Evolutionary conservation across 2,888 invertebrate species (phyloP).

Genomic region (Byasa hedistus): DNA sequence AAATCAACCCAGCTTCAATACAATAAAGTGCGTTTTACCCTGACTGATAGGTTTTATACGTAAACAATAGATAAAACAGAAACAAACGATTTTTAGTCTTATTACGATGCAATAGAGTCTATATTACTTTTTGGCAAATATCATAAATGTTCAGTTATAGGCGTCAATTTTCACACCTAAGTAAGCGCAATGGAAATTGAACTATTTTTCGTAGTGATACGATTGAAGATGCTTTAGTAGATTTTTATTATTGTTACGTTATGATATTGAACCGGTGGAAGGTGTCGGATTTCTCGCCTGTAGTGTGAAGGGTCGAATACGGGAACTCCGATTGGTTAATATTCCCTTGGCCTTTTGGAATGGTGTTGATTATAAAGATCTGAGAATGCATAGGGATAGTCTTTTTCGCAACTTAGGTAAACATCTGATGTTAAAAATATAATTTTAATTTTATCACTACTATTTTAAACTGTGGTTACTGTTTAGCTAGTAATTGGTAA

Average conservation of each 20-base stretch:
- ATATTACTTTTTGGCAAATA: conserved; percentile 33
- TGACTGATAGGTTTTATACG: conserved; percentile 4
- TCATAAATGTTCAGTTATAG: conserved; percentile 51
- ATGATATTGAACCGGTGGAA: conserved; percentile 41
- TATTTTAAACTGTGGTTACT: no score
- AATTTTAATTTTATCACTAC: no score
- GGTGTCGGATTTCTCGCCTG: conserved; percentile 77
- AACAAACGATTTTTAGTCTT: conserved; percentile 37
- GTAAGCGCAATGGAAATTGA: conserved; percentile 33
- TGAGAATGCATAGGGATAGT: conserved; percentile 20
- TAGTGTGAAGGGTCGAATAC: conserved; percentile 72
- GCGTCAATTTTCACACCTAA: conserved; percentile 78
- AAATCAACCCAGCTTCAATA: conserved; percentile 28
- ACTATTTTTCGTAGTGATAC: conserved; percentile 32
- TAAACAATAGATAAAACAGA: conserved; percentile 31
- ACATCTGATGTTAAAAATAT: neutral
- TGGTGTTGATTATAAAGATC: conserved; percentile 58
- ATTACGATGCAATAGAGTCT: conserved; percentile 35
- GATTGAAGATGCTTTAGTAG: conserved; percentile 34
- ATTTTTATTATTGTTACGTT: conserved; percentile 42
- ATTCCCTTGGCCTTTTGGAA: conserved; percentile 38
- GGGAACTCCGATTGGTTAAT: conserved; percentile 60
- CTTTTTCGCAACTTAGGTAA: neutral
- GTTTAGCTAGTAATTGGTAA: no score
- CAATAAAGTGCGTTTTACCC: conserved; percentile 31